Evolutionary conservation across 2,797 vertebrate genomes (phyloP).

Genomic region (Aldrovandia affinis): DNA sequence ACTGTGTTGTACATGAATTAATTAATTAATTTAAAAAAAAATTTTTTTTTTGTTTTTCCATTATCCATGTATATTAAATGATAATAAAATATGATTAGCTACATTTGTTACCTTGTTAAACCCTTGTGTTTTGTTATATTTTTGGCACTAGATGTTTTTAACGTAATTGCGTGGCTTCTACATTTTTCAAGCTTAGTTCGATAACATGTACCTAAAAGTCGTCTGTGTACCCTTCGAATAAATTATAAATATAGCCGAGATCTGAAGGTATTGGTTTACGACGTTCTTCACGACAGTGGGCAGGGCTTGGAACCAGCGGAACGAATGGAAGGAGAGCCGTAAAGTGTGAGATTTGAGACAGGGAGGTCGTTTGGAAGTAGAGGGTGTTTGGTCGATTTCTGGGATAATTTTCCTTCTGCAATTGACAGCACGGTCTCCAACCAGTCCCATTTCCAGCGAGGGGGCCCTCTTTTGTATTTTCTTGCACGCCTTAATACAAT

Average conservation of each 20-base stretch:
- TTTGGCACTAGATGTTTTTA: not conserved
- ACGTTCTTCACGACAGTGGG: not conserved
- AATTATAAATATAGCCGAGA: no score
- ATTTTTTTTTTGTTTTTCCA: no score
- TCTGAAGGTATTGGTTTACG: not conserved
- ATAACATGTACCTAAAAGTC: no score
- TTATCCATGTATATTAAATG: no score
- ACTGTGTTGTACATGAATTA: not conserved
- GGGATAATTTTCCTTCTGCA: not conserved
- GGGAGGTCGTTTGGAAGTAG: constrained; percentile 13
- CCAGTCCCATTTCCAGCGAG: not conserved
- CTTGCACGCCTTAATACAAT: not conserved
- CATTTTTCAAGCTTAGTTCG: no score
- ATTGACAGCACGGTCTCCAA: not conserved
- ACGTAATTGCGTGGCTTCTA: no score
- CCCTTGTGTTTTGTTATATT: not conserved
- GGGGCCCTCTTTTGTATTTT: not conserved
- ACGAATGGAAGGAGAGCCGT: not conserved
- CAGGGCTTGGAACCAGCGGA: not conserved
- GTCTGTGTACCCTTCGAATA: no score
- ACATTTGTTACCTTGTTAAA: not conserved
- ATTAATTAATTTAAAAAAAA: no score
- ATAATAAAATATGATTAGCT: not conserved
- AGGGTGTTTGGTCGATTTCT: not conserved
- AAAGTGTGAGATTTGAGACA: constrained; percentile 4